Base-by-base conservation (phyloP, 2,797 vertebrate genomes). In the Rhynchotus rufescens region DNA sequence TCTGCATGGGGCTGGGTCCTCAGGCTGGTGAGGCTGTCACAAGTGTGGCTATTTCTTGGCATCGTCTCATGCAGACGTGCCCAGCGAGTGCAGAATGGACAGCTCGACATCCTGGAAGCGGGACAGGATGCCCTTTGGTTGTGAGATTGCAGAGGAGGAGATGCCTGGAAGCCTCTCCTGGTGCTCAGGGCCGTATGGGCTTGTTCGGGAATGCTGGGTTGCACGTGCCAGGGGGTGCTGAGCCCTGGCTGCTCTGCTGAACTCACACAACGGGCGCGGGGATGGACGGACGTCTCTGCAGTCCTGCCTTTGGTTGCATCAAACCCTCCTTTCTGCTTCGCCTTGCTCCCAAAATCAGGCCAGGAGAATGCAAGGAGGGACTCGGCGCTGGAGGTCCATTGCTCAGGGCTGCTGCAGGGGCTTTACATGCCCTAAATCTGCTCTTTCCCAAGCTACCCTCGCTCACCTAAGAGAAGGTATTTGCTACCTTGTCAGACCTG, bases 361-460 rank as follows among this genome's bases (percentile, higher is more conserved):
- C 66, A 7, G 57, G 30, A 67, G 42, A 51, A 2, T 20, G 44
- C 26, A 2, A 1, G 0, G 0, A 59, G 19, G 19, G 15, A 14
- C 44, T 10, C 12, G 40, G 34, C 12, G 5, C 15, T 57, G 1
- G 5, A 8, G 0, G 2, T 15, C 0, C 32, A 5, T 13, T 23
- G 14, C 10, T 4, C 59, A 21, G 56, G 40, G 71, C 3, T 74
- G 80, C 56, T 66, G 65, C 12, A 25, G 45, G 73, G 38, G 32
- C 21, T 32, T 69, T 3, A 9, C 4, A 5, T 1, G 5, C 40
- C 52, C 56, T 49, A 42, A 9, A 38, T 59, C 9, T 2, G 3
- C 7, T 25, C 32, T 78, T 22, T n/a, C 32, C 40, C 22, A 49
- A 5, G 9, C 25, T 15, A 25, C 14, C 5, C 7, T 28, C 21